These are phyloP conservation scores for Epinotia demarniana DNA, from an alignment of 2,888 invertebrate genomes.

Conservation along the genomic window DNA sequence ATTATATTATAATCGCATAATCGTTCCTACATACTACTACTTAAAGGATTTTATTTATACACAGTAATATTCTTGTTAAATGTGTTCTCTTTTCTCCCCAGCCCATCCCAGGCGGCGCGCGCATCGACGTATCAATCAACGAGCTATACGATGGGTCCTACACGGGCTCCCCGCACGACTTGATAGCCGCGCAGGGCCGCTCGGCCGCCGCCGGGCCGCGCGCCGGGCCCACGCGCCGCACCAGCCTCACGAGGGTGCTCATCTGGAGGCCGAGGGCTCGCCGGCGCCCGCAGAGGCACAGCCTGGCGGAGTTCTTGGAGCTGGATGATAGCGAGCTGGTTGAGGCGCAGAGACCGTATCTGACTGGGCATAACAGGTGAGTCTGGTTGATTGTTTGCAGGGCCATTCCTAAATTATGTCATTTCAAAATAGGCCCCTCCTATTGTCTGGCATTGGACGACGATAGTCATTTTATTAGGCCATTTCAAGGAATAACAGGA, in stretches of 20 bases:
- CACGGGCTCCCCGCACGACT: conserved; percentile 95
- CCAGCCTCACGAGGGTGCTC: conserved; percentile 90
- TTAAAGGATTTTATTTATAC: no score
- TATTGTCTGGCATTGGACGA: no score
- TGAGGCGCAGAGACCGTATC: conserved; percentile 94
- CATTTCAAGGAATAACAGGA: no score
- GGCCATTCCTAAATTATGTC: no score
- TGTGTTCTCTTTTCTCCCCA: conserved; percentile 60
- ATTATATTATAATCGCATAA: no score
- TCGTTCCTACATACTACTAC: no score
- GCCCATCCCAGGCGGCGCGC: conserved; percentile 91
- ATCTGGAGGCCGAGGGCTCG: conserved; percentile 88
- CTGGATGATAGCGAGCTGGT: conserved; percentile 90
- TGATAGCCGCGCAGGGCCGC: conserved; percentile 90
- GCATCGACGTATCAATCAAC: conserved; percentile 97
- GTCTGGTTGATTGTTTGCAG: neutral
- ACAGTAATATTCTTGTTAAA: no score
- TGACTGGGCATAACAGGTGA: conserved; percentile 94
- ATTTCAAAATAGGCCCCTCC: no score
- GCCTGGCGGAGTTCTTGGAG: conserved; percentile 92
- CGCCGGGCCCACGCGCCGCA: conserved; percentile 92
- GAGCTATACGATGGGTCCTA: conserved; percentile 98
- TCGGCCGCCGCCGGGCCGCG: conserved; percentile 88
- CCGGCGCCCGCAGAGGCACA: conserved; percentile 86
- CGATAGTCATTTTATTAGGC: no score